Percentiles rank a stretch among this genome's conserved stretches.
Conservation (phyloP, 2,888 invertebrate genomes). For the Portevinia maculata region DNA sequence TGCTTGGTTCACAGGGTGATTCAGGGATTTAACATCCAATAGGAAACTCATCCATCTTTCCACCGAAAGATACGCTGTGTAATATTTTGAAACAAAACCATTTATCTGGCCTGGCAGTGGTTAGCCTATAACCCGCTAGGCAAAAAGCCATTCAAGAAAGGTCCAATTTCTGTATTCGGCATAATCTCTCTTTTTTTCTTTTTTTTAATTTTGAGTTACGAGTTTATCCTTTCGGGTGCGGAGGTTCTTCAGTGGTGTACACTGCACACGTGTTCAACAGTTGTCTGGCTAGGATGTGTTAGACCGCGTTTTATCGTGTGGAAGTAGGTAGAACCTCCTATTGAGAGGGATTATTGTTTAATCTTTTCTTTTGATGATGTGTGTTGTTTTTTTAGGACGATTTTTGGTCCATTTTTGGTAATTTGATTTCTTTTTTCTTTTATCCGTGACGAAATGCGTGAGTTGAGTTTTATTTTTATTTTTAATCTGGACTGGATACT, state of each 20-base stretch:
- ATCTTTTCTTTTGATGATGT: constrained; percentile 31
- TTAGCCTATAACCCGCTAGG: constrained; percentile 63
- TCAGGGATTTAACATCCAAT: neutral
- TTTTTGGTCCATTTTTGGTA: constrained; percentile 52
- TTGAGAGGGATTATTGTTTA: constrained; percentile 56
- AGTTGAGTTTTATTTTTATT: constrained; percentile 29
- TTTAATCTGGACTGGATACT: neutral
- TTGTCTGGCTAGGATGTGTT: constrained; percentile 33
- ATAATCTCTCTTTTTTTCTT: constrained; percentile 48
- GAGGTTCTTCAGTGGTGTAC: constrained; percentile 61
- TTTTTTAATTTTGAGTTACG: constrained; percentile 44
- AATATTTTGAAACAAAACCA: constrained; percentile 39
- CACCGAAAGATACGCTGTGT: constrained; percentile 4
- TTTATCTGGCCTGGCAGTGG: constrained; percentile 60
- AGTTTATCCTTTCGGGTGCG: constrained; percentile 64
- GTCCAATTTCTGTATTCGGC: constrained; percentile 9
- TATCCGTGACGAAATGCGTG: constrained; percentile 67
- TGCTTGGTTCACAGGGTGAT: constrained; percentile 32
- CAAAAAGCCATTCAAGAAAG: constrained; percentile 26
- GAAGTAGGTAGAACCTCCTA: constrained; percentile 51
- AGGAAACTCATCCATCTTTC: neutral
- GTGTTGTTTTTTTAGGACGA: constrained; percentile 54
- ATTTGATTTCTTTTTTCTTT: constrained; percentile 57
- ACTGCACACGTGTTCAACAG: constrained; percentile 73
- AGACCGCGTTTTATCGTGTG: constrained; percentile 41